A percentile compares a stretch with the other conserved stretches of the same genome.
Evolutionary conservation across 2,797 vertebrate genomes (phyloP).

Genomic region (Onychomys arenicola): DNA sequence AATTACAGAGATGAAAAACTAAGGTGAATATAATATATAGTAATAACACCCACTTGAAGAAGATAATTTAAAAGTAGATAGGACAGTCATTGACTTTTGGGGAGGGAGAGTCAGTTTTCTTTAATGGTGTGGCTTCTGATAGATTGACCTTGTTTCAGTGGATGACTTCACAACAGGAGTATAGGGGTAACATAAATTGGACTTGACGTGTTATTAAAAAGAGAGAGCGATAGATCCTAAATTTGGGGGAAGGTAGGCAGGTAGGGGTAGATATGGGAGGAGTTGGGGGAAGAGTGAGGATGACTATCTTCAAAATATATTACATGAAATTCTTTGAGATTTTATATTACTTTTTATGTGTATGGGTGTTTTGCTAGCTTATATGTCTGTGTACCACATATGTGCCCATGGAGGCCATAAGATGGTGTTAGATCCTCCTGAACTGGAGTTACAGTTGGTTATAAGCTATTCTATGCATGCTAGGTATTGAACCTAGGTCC

Average conservation of each 20-base stretch:
- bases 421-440: not conserved
- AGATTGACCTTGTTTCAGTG: not conserved
- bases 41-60: not conserved
- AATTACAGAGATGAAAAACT: not conserved
- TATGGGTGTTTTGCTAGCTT: not conserved
- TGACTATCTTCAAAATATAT: not conserved
- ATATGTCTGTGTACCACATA: not conserved
- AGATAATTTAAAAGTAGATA: not conserved
- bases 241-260: not conserved
- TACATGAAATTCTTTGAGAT: not conserved
- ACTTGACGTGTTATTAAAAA: not conserved
- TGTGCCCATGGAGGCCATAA: not conserved
- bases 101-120: not conserved
- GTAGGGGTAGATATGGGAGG: not conserved
- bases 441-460: not conserved
- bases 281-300: not conserved
- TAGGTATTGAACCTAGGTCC: not conserved
- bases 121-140: not conserved
- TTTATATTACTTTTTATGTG: not conserved
- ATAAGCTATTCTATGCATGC: not conserved
- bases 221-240: not conserved
- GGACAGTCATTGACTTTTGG: not conserved
- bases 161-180: not conserved
- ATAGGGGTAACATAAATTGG: not conserved
- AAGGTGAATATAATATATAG: not conserved